Evolutionary conservation across 1,140 invertebrate species (phyloP), one percentile per base, ranked within the genome.

Genomic region (Leucophenga varia): DNA sequence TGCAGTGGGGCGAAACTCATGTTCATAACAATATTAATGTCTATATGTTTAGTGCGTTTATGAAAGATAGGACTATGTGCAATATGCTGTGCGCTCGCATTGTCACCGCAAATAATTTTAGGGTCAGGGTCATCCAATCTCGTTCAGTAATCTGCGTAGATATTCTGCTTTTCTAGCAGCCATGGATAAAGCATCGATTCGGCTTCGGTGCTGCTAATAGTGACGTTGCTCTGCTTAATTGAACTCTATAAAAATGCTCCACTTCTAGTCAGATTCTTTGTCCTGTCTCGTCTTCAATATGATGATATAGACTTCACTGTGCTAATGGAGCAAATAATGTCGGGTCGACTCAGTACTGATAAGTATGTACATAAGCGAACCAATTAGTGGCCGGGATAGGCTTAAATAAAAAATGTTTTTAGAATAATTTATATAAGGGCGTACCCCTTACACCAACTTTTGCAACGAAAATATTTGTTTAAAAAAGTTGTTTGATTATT

Each of bases 241-340:
- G 40, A 45, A 13, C 41, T 22, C 54, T 54, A 52, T 18, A 46
- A 58, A 12, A 76, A 65, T n/a, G 38, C n/a, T n/a, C n/a, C 31
- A 43, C 55, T 43, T 25, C 43, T 46, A n/a, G 39, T 34, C 9
- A 56, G 36, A 12, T 40, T 36, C 17, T 56, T 52, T 2, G 40
- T 35, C 22, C 43, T 19, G 25, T 20, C n/a, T 9, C 13, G 41
- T 45, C 72, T 69, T 44, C 59, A 49, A 38, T 59, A 55, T n/a
- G 45, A 7, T 49, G 72, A 12, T 57, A 19, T 12, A 49, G 54
- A 17, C 61, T 70, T 25, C 53, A 54, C 51, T 74, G 64, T 57
- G 16, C 46, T 54, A 0, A 77, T 73, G n/a, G 61, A 59, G 41
- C 51, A 71, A 2, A 64, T 40, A 6, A 78, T 72, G 46, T 79